Evolutionary conservation across 2,888 invertebrate genomes (phyloP).

Genomic region (Drosophila algonquin): DNA sequence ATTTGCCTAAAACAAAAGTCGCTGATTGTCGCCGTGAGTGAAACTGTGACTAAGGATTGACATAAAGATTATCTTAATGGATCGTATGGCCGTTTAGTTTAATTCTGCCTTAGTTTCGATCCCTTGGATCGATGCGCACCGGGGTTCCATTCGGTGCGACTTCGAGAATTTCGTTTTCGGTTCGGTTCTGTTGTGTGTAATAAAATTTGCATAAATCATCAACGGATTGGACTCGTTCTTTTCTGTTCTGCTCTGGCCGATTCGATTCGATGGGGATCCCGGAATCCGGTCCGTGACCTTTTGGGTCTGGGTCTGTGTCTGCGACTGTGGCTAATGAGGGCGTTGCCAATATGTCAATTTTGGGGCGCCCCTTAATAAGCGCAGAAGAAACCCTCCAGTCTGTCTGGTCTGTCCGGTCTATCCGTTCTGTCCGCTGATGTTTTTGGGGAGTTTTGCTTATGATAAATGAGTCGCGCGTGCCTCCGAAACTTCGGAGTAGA

Average conservation of each 20-base stretch:
- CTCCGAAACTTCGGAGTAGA: conserved; percentile 27
- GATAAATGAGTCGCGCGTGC: conserved; percentile 71
- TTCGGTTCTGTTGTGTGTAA: conserved; percentile 14
- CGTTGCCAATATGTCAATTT: conserved; percentile 78
- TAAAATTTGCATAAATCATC: conserved; percentile 64
- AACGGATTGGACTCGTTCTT: conserved; percentile 6
- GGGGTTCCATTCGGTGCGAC: background rate
- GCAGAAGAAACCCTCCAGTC: conserved; percentile 4
- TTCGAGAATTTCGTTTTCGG: conserved; percentile 4
- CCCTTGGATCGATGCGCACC: background rate
- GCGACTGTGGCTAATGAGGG: conserved; percentile 52
- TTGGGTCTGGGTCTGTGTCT: conserved; percentile 8
- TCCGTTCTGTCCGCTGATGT: conserved; percentile 25
- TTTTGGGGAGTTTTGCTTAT: conserved; percentile 25
- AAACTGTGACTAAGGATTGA: conserved; percentile 30
- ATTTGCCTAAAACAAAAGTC: conserved; percentile 60
- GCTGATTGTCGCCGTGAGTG: background rate
- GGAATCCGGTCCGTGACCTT: conserved; percentile 1
- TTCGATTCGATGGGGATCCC: conserved; percentile 24
- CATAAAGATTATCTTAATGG: conserved; percentile 55
- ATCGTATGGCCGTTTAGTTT: conserved; percentile 52
- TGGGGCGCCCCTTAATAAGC: conserved; percentile 37
- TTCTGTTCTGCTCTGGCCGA: background rate
- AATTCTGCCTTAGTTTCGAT: conserved; percentile 20
- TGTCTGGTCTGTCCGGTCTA: background rate